Evolutionary conservation across 2,797 vertebrate species (phyloP), one percentile per base, ranked within the genome.

Genomic region (Ara ararauna): DNA sequence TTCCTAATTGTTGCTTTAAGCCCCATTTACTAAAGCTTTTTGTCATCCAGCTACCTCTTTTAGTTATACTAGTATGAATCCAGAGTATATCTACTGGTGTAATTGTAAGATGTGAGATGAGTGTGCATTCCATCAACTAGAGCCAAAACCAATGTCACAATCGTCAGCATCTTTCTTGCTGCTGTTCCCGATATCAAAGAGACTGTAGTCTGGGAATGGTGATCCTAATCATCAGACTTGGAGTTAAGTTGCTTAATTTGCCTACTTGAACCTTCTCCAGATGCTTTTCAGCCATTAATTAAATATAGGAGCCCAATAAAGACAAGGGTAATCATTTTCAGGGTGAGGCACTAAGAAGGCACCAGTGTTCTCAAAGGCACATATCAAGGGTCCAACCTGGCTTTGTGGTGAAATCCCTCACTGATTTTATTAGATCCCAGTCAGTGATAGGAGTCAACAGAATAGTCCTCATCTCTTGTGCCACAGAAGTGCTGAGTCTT

Each of bases 211-310:
- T 96, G 90, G 91, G 91, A 94, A 84, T 30, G 24, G 76, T 51
- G 96, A 96, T 96, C 94, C 54, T 51, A 64, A 94, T 96, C 94
- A 91, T 84, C 50, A 89, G 79, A 64, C 73, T 75, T 61, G 36
- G 51, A 85, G 40, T 73, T 44, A 15, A 58, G 44, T 92, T 97
- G 89, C 92, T 73, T 88, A 83, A 93, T 85, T 78, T 78, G 38
- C 65, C 54, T 91, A 44, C 72, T 94, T 78, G 58, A 75, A 81
- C 85, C 87, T 85, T 94, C 79, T 92, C 62, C 82, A 84, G 66
- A 51, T 85, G 73, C 62, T 95, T 93, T 95, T 92, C 70, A 96
- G 70, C 58, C 50, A 73, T 88, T 96, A 96, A 96, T 96, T 96
- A 96, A 78, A 64, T 75, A 30, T 23, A 78, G 93, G 54, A 93